Conservation (phyloP, 2,113 vertebrate genomes). For the Chloebia gouldiae region DNA sequence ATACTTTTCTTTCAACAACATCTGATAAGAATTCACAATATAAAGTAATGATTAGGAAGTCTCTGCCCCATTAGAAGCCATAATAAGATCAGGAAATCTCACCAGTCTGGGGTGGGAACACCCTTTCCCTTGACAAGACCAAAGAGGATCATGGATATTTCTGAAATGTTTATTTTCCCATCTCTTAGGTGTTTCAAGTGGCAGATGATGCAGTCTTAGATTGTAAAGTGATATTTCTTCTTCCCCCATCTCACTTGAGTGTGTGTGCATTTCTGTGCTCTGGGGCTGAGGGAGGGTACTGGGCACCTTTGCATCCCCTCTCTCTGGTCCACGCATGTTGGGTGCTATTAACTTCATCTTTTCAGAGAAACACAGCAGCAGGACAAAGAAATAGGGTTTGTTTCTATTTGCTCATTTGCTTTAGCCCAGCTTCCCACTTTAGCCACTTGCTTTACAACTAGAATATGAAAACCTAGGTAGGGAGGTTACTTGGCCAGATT, state of each 20-base stretch:
- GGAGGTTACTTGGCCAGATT: neutral
- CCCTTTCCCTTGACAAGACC: neutral
- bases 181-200: neutral
- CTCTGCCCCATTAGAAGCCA: neutral
- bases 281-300: neutral
- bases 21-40: neutral
- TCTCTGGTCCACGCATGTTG: neutral
- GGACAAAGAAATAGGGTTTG: accelerated
- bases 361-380: neutral
- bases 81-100: neutral
- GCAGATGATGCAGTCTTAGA: neutral
- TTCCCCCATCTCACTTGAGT: neutral
- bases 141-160: neutral
- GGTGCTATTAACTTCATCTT: neutral
- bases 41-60: neutral
- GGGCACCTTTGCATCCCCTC: neutral
- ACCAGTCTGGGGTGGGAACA: neutral
- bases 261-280: neutral
- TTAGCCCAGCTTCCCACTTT: neutral
- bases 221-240: neutral
- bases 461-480: neutral
- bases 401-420: neutral
- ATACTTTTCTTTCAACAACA: neutral
- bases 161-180: neutral
- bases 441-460: neutral